Conservation (phyloP, 2,797 vertebrate genomes). For the Microhierax caerulescens region DNA sequence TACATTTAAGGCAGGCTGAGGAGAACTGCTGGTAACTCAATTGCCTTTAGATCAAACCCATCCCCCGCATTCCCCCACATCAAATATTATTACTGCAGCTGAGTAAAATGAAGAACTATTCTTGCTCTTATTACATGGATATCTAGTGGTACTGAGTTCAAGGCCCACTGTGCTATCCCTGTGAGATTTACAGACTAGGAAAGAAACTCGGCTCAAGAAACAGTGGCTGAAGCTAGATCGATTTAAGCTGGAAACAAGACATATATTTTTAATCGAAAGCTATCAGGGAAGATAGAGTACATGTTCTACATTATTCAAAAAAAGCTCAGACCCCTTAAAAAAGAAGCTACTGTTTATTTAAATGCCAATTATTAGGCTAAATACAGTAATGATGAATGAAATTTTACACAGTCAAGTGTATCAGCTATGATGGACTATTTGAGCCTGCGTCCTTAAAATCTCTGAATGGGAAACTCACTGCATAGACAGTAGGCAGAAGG, state of each 20-base stretch:
- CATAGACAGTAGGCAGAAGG: rapidly evolving
- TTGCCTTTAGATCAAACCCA: background rate
- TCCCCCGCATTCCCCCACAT: background rate
- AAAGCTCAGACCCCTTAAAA: background rate
- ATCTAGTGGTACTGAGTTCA: background rate
- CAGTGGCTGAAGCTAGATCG: background rate
- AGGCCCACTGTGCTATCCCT: background rate
- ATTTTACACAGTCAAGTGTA: background rate
- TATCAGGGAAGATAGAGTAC: background rate
- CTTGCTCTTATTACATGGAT: background rate
- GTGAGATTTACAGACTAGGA: background rate
- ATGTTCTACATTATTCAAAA: background rate
- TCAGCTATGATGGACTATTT: background rate
- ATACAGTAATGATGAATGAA: background rate
- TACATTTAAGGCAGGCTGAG: background rate
- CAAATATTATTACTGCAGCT: background rate
- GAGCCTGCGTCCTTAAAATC: background rate
- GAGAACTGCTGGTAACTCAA: background rate
- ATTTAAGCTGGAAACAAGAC: background rate
- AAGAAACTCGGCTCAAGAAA: background rate
- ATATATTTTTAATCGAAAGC: conserved; percentile 29
- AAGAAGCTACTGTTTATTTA: background rate
- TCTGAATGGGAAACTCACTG: background rate
- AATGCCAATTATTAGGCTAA: background rate
- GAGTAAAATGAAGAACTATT: background rate